Conservation (phyloP, 2,113 vertebrate species). For the Nothoprocta pentlandii region DNA sequence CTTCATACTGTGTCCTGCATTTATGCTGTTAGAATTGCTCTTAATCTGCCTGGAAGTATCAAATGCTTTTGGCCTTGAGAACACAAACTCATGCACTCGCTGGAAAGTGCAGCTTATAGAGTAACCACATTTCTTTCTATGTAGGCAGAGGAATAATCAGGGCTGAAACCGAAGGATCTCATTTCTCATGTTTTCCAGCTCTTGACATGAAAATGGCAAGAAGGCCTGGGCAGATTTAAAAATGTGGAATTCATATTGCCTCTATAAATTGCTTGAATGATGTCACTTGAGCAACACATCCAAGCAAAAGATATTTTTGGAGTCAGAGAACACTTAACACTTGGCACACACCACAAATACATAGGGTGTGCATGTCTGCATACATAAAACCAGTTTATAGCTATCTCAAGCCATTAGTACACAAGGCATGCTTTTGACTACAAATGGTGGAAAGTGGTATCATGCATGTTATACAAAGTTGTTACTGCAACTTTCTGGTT, state of each 20-base stretch:
- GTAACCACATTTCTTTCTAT: conserved; percentile 49
- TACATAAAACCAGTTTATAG: neutral
- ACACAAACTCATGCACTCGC: conserved; percentile 27
- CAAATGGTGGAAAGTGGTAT: neutral
- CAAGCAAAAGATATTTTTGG: conserved; percentile 44
- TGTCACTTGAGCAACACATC: conserved; percentile 42
- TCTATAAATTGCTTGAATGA: conserved; percentile 40
- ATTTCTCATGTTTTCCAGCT: conserved; percentile 46
- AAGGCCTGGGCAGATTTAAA: conserved; percentile 40
- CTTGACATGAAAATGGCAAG: conserved; percentile 47
- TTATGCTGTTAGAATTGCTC: conserved; percentile 58
- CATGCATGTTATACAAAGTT: neutral
- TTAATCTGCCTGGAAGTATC: conserved; percentile 69
- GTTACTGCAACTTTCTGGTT: conserved; percentile 2
- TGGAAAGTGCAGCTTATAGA: conserved; percentile 21
- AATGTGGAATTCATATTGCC: conserved; percentile 23
- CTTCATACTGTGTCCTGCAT: conserved; percentile 67
- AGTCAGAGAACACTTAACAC: neutral
- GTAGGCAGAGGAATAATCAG: conserved; percentile 9
- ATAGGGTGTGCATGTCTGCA: neutral
- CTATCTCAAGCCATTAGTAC: neutral
- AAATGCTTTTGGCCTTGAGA: conserved; percentile 62
- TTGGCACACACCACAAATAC: neutral
- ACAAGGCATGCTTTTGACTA: neutral
- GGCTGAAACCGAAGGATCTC: conserved; percentile 40